Conservation (phyloP, 2,797 vertebrate species). For the Pangasius mekongensis region DNA sequence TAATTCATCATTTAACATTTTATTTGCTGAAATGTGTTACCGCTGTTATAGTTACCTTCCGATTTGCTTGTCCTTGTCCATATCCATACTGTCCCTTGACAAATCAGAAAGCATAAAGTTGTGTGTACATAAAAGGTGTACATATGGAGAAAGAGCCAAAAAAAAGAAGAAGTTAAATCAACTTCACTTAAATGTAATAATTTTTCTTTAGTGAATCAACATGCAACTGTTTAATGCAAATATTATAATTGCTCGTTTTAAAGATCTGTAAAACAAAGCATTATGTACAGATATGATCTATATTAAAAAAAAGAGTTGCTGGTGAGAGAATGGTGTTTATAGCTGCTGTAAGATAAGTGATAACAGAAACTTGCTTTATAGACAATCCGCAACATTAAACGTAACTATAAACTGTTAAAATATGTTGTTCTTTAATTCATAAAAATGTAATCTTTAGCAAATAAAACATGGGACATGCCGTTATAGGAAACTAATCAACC, state of each 20-base stretch:
- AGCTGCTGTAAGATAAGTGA: neutral
- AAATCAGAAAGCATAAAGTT: slow-evolving; percentile 46
- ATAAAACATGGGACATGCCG: neutral
- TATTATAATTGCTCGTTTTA: neutral
- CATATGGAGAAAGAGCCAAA: neutral
- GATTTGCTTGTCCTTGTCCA: slow-evolving; percentile 93
- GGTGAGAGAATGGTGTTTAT: neutral
- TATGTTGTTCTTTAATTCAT: neutral
- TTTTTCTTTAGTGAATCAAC: neutral
- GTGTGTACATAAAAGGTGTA: neutral
- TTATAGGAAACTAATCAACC: neutral
- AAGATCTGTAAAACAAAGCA: neutral
- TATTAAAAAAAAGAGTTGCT: neutral
- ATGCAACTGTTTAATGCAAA: neutral
- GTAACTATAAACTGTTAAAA: neutral
- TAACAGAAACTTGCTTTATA: neutral
- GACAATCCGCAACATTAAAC: neutral
- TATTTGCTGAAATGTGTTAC: neutral
- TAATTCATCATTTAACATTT: neutral
- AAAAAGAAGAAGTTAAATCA: neutral
- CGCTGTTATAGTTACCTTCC: slow-evolving; percentile 82
- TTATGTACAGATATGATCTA: no score
- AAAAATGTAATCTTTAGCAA: neutral
- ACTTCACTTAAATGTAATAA: neutral
- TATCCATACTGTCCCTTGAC: slow-evolving; percentile 92